A percentile compares a stretch with the other conserved stretches of the same genome.
These are phyloP conservation scores for Cassiopea andromeda DNA, from an alignment of 30 jellyfish, hydroid and myxozoan species.

Conservation along the genomic window DNA sequence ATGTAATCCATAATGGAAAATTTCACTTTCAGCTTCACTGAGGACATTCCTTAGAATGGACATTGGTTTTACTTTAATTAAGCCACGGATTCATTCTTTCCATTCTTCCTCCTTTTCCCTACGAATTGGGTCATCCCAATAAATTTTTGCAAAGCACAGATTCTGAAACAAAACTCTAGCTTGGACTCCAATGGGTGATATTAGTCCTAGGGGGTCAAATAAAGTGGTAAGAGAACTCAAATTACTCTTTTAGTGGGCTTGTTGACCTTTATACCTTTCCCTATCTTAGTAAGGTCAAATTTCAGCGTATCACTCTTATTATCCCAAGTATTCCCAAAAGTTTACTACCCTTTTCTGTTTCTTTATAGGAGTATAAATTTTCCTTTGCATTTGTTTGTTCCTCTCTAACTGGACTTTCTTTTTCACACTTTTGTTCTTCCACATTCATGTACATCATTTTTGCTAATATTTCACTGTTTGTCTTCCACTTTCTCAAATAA, in stretches of 20 bases:
- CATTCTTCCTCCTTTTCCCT: conserved; percentile 19
- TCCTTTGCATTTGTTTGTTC: conserved; percentile 3
- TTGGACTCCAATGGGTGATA: background rate
- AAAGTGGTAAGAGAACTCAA: background rate
- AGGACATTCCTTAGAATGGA: conserved; percentile 23
- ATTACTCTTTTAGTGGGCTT: background rate
- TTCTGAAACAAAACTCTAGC: conserved; percentile 45
- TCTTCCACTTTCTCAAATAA: conserved; percentile 54
- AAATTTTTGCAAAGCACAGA: conserved; percentile 4
- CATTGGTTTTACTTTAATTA: conserved; percentile 6
- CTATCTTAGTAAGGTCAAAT: background rate
- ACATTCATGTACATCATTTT: conserved; percentile 9
- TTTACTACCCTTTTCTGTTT: background rate
- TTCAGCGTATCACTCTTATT: background rate
- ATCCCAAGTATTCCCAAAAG: conserved; percentile 22
- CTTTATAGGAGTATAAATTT: background rate
- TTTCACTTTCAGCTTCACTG: conserved; percentile 36
- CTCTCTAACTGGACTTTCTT: background rate
- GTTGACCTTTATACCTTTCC: background rate
- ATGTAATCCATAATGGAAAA: conserved; percentile 30
- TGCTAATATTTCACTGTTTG: conserved; percentile 15
- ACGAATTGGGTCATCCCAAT: conserved; percentile 67
- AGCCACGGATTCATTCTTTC: conserved; percentile 30
- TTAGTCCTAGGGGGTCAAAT: conserved; percentile 1
- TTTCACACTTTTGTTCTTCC: background rate